Conservation (phyloP, 2,888 invertebrate genomes). For the Hirtodrosophila alboralis region DNA sequence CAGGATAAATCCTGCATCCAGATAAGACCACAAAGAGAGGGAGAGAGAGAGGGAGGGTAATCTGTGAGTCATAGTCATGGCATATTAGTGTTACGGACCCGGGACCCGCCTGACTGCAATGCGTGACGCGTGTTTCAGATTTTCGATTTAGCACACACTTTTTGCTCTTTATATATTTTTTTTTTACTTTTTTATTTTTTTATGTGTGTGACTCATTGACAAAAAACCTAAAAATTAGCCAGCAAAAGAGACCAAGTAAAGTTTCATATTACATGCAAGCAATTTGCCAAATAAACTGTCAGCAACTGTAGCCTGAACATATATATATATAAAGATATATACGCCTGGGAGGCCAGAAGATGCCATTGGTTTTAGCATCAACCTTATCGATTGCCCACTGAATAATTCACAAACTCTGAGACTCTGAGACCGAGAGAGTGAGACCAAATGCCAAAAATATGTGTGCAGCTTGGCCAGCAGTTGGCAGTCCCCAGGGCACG, state of each 20-base stretch:
- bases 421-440: too few species aligned
- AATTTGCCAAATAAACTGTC: constrained; percentile 82
- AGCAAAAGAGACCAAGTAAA: constrained; percentile 33
- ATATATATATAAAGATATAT: neutral
- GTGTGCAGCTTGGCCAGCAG: constrained; percentile 53
- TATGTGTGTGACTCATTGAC: constrained; percentile 44
- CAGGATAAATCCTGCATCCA: constrained; percentile 30
- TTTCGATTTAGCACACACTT: constrained; percentile 76
- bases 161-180: constrained; percentile 9
- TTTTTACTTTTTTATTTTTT: constrained; percentile 6
- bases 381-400: constrained; percentile 73
- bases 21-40: constrained; percentile 42
- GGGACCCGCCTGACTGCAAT: constrained; percentile 35
- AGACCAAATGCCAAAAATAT: constrained; percentile 52
- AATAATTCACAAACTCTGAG: constrained; percentile 65
- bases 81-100: constrained; percentile 51
- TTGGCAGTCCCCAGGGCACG: constrained; percentile 66
- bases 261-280: constrained; percentile 80
- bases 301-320: constrained; percentile 51
- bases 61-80: constrained; percentile 74
- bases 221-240: constrained; percentile 75
- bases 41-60: neutral
- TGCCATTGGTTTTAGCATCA: constrained; percentile 46
- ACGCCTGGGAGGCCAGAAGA: constrained; percentile 29
- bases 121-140: constrained; percentile 79